Evolutionary conservation across 2,797 vertebrate species (phyloP), one percentile per base, ranked within the genome.

Genomic region (Nannoperca obscura): DNA sequence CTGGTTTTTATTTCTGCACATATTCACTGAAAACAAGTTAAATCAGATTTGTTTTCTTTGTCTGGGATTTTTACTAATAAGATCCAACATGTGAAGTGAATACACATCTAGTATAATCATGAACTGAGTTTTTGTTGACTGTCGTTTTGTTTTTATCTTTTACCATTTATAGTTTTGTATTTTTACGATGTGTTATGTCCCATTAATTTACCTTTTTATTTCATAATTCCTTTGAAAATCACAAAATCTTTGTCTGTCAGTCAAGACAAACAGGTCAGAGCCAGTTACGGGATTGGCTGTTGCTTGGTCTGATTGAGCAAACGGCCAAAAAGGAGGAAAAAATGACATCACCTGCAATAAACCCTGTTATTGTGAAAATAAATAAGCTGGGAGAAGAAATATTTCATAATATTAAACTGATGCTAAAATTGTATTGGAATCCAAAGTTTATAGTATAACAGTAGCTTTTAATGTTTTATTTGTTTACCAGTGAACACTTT

Each of bases 1-100:
- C 5, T 32, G 0, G 24, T 84, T 80, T 84, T 78, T 57, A 19
- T 82, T 74, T n/a, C 20, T 7, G 13, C 1, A 1, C 5, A 15
- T 14, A 14, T 54, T 60, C 38, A 24, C 36, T 53, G 5, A 10
- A 49, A 49, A 20, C 2, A 1, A 27, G 22, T 40, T 12, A 15
- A 50, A 55, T 30, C 2, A 32, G 34, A 9, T 36, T 5, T 8
- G 15, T 52, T 61, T 2, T 24, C 2, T 36, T 7, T 15, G 24
- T 13, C 34, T 22, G 5, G 3, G 38, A 15, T 60, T 60, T 20
- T 17, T 3, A 38, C 15, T 13, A 2, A 19, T 0, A 13, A 46
- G 19, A 24, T 7, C 2, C 4, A 47, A 7, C 0, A 15, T 42
- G 36, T 67, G 24, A 27, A 27, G 24, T 1, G 24, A 27, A 27